Base-by-base conservation (phyloP, 2,113 vertebrate genomes). In the Fulica atra region DNA sequence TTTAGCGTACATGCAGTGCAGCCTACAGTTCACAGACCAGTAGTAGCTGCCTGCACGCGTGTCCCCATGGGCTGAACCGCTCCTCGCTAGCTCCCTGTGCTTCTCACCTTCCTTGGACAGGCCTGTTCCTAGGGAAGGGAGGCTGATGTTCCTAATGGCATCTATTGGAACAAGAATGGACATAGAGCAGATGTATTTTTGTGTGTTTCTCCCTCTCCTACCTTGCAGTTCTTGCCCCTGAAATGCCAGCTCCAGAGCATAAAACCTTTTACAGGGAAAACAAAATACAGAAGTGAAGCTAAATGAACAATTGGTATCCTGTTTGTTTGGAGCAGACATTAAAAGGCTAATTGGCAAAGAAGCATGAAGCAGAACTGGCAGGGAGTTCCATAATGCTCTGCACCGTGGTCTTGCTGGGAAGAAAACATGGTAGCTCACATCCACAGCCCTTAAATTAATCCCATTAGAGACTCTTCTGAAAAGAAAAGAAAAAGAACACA, bases 401-500 rank as follows among this genome's bases (percentile, higher is more conserved):
- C 38, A 63, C 35, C 46, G 9, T 95, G 93, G 84, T 95, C 72
- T 78, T 79, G 19, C 88, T 60, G 80, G 60, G 51, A 78, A 92
- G 50, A 44, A 82, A 78, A 13, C 33, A 53, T 36, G 38, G 42
- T 87, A 80, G 61, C 82, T 91, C 74, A 63, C 56, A 76, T 97
- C 94, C 91, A 91, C 84, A 90, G 93, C 78, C 89, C 95, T 74
- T 87, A 92, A 91, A 95, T 91, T 97, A 97, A 98, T 98, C 96
- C 96, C 94, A 91, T 98, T 98, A 96, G 89, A 71, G 29, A n/a
- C 72, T 53, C 70, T 85, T 84, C 72, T 91, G 71, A 44, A 88
- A 88, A 72, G 61, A 65, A 54, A 3, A 48, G 21, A 23, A 48
- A 48, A 48, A 48, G 48, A 48, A 72, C 16, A 31, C 66, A 56